phyloP scores from a whole-genome alignment of 2,113 vertebrate species.

The Prionailurus viverrinus region DNA sequence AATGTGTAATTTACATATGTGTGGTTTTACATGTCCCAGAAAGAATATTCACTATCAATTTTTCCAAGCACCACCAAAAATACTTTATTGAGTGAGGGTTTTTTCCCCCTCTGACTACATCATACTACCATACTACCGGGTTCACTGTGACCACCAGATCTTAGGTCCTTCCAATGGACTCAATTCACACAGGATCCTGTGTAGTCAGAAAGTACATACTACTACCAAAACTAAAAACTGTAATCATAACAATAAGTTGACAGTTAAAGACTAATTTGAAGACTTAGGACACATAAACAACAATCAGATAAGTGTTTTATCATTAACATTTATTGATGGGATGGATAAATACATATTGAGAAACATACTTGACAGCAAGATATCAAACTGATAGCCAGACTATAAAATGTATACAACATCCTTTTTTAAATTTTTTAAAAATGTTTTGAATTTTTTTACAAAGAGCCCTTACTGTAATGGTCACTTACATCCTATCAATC shows the following conservation, averaged over 20 bases:
- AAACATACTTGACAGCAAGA: slow-evolving; percentile 85
- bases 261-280: slow-evolving; percentile 43
- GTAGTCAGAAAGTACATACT: slow-evolving; percentile 7
- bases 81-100: neutral
- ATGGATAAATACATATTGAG: slow-evolving; percentile 86
- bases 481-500: slow-evolving; percentile 74
- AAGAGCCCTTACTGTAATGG: slow-evolving; percentile 82
- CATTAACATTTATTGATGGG: slow-evolving; percentile 85
- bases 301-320: slow-evolving; percentile 70
- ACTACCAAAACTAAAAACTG: slow-evolving; percentile 30
- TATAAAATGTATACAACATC: slow-evolving; percentile 84
- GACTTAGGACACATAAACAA: slow-evolving; percentile 55
- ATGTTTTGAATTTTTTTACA: slow-evolving; percentile 75
- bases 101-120: neutral
- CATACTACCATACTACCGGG: neutral
- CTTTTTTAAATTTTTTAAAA: slow-evolving; percentile 66
- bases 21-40: neutral
- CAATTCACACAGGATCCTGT: neutral
- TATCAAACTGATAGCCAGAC: slow-evolving; percentile 84
- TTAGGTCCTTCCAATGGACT: neutral
- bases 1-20: neutral
- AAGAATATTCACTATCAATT: neutral
- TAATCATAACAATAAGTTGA: slow-evolving; percentile 23
- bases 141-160: slow-evolving; percentile 26
- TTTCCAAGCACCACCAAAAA: slow-evolving; percentile 13